A percentile compares a stretch with the other conserved stretches of the same genome.
These are phyloP conservation scores for Lethrus apterus DNA, from an alignment of 1,140 invertebrate species.

Conservation along the genomic window DNA sequence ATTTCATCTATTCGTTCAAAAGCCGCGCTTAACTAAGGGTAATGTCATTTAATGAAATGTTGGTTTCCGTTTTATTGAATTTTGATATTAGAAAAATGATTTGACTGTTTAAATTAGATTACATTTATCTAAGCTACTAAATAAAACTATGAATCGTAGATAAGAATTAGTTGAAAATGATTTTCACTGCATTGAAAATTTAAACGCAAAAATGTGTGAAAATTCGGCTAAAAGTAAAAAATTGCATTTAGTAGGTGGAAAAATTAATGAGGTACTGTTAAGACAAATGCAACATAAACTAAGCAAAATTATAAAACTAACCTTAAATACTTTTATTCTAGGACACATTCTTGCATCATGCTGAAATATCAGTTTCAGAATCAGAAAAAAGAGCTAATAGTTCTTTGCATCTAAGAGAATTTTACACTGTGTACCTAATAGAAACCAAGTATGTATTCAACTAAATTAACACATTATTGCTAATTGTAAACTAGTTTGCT, in stretches of 20 bases:
- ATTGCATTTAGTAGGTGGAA: constrained; percentile 10
- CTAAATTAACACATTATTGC: constrained; percentile 14
- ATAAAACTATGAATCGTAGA: too few relatives aligned
- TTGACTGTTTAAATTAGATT: too few relatives aligned
- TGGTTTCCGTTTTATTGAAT: too few relatives aligned
- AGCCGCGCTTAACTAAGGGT: too few relatives aligned
- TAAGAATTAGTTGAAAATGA: too few relatives aligned
- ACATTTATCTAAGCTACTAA: too few relatives aligned
- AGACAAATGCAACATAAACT: too few relatives aligned
- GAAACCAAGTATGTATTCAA: constrained; percentile 69
- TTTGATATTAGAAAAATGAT: too few relatives aligned
- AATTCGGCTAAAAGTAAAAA: constrained; percentile 11
- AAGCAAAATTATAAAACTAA: background rate
- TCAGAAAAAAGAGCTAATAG: constrained; percentile 76
- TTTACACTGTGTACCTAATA: constrained; percentile 76
- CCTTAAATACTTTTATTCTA: constrained; percentile 33
- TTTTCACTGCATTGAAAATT: too few relatives aligned
- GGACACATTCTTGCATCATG: constrained; percentile 66
- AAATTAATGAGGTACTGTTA: constrained; percentile 11
- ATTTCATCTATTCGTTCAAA: too few relatives aligned
- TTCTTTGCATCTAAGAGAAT: constrained; percentile 71
- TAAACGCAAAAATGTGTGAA: constrained; percentile 11
- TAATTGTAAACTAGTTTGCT: constrained; percentile 8
- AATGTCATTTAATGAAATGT: too few relatives aligned
- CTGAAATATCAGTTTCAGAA: constrained; percentile 74